Evolutionary conservation across 2,888 invertebrate species (phyloP).

Genomic region (Xylophagus ater): DNA sequence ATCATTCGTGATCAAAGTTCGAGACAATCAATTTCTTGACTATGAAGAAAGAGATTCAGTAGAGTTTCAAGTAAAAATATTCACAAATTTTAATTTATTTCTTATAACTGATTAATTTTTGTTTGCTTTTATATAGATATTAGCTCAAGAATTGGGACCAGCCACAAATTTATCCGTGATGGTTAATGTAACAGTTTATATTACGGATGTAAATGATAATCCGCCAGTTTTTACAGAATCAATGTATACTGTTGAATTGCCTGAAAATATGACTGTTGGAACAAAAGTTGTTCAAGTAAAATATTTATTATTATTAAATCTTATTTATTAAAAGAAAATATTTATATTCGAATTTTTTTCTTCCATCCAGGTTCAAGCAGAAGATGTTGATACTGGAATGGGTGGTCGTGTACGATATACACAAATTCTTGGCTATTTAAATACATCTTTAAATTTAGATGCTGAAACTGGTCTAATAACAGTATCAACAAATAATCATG

Average conservation of each 20-base stretch:
- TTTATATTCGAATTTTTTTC: not conserved
- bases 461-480: slow-evolving; percentile 68
- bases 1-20: slow-evolving; percentile 71
- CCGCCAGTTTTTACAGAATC: slow-evolving; percentile 65
- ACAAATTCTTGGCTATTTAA: slow-evolving; percentile 62
- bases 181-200: slow-evolving; percentile 65
- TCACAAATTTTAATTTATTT: no score
- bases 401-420: slow-evolving; percentile 71
- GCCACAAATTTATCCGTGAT: slow-evolving; percentile 60
- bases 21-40: slow-evolving; percentile 71
- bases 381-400: slow-evolving; percentile 66
- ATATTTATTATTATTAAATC: not conserved
- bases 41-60: slow-evolving; percentile 71
- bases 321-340: not conserved
- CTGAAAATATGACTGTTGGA: slow-evolving; percentile 70
- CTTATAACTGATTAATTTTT: no score
- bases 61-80: slow-evolving; percentile 61
- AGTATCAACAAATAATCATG: slow-evolving; percentile 60
- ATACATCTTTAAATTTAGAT: slow-evolving; percentile 68
- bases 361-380: slow-evolving; percentile 57
- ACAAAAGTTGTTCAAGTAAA: slow-evolving; percentile 52
- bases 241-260: slow-evolving; percentile 61
- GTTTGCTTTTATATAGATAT: slow-evolving; percentile 44
- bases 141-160: slow-evolving; percentile 71
- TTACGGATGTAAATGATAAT: slow-evolving; percentile 83